phyloP scores from a whole-genome alignment of 2,113 vertebrate species.

The Tachysurus vachellii region DNA sequence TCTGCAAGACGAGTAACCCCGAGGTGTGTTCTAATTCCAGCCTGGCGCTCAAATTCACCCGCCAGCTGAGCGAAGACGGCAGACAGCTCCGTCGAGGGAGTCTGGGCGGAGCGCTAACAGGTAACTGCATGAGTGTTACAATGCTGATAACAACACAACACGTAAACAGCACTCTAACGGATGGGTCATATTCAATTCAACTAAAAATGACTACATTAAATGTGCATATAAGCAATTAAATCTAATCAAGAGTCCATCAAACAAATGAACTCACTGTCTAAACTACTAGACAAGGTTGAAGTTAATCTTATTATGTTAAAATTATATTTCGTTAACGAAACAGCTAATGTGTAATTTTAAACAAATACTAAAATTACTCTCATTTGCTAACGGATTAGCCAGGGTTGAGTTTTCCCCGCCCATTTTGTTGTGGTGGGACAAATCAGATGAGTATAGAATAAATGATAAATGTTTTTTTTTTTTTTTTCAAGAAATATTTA shows the following conservation, averaged over 20 bases:
- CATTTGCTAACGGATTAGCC: background rate
- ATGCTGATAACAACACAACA: background rate
- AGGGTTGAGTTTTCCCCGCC: background rate
- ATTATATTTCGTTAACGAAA: background rate
- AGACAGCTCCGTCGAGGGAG: slow-evolving; percentile 85
- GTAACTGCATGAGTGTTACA: slow-evolving; percentile 57
- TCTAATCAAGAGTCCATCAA: background rate
- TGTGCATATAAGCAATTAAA: background rate
- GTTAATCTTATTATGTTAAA: too few relatives aligned
- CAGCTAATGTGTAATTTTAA: background rate
- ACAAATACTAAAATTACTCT: background rate
- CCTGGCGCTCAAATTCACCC: slow-evolving; percentile 79
- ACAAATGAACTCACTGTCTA: too few relatives aligned
- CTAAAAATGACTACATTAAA: background rate
- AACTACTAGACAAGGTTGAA: too few relatives aligned
- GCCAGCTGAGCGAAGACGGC: slow-evolving; percentile 86
- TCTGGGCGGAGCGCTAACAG: slow-evolving; percentile 88
- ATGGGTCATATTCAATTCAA: background rate
- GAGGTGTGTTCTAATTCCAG: slow-evolving; percentile 75
- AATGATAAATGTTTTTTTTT: background rate
- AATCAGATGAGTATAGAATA: background rate
- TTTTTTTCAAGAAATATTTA: background rate
- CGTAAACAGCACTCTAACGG: background rate
- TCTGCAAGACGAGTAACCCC: slow-evolving; percentile 87
- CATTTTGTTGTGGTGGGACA: background rate